Evolutionary conservation across 2,113 vertebrate genomes (phyloP), one percentile per base, ranked within the genome.

Genomic region (Thomomys bottae): DNA sequence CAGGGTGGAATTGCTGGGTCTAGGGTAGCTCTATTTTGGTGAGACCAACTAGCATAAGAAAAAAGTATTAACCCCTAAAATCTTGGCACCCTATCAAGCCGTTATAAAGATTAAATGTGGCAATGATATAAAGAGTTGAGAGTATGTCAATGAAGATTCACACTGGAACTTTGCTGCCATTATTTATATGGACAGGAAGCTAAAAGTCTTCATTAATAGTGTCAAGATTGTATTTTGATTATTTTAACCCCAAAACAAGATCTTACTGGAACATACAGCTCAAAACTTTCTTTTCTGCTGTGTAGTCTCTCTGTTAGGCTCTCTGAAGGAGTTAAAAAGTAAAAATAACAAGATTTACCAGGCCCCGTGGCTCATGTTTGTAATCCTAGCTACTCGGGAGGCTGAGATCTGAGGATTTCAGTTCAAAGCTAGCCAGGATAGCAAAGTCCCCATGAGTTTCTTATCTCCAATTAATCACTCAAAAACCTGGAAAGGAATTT

Each of bases 191-290:
- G 59, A 14, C 72, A 17, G 30, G 30, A 73, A 5, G 8, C 61
- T 76, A 21, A 38, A 61, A 57, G 54, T 92, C 49, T 86, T 87
- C 34, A 86, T 11, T 34, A 71, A 26, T 40, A 84, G 45, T 57
- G 68, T 57, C 45, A 77, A 82, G 36, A 71, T 49, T 90, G 36
- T 34, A n/a, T 66, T 82, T 78, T 82, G 14, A 88, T 83, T 15
- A 86, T 26, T 89, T 73, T 76, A 66, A 49, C 79, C 40, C 88
- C 85, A 28, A 77, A 54, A 80, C 84, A 17, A 1, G 21, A 38
- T 54, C 34, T 49, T 24, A 42, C 17, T 21, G 5, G 34, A 90
- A 23, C 59, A 63, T 30, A 54, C 28, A 73, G 34, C 23, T 87
- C 40, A 76, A 24, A 10, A 6, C 38, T 36, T 77, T 68, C 8